Base-by-base conservation (phyloP, 2,113 vertebrate species). In the Geothlypis trichas region DNA sequence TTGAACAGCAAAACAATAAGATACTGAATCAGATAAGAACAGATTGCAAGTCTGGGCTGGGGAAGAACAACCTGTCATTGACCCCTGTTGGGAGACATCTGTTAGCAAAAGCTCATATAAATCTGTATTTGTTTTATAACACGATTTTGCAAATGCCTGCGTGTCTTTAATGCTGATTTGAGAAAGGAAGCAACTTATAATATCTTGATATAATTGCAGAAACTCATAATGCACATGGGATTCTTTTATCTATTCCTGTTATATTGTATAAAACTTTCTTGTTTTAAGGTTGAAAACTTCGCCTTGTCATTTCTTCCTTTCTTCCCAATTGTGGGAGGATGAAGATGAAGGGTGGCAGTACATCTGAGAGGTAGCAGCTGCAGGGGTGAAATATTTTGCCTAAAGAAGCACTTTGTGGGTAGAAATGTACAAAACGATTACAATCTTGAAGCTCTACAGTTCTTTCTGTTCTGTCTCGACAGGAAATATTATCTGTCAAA, bases 331-430 rank as follows among this genome's bases (percentile, higher is more conserved):
- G 83, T 95, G 93, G 88, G 88, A 92, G 86, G 93, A 92, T 75
- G 90, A 80, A 94, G 89, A 95, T 91, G 87, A 93, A 87, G 92
- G 65, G 85, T 96, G 93, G 88, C 93, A 94, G 85, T 81, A 87
- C 73, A 89, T 95, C 85, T 90, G 76, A 94, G 88, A 93, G 79
- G 86, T 44, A 88, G 65, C 80, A 95, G 92, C 96, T 96, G 79
- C 88, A 95, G 96, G 95, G 93, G 88, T 93, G 96, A 97, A 96
- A 96, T 94, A 90, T 89, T 96, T 96, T 94, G 85, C 93, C 94
- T 95, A 58, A 91, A 94, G 86, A 94, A 94, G 80, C 82, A 96
- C 89, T 95, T 91, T 93, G 81, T 93, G 66, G 2, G 0, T 91
- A 87, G 91, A 76, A 93, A 95, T 74, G 85, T 96, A 93, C 2